These are phyloP conservation scores for Halichoeres trimaculatus DNA, from an alignment of 2,113 vertebrate species.

Conservation along the genomic window DNA sequence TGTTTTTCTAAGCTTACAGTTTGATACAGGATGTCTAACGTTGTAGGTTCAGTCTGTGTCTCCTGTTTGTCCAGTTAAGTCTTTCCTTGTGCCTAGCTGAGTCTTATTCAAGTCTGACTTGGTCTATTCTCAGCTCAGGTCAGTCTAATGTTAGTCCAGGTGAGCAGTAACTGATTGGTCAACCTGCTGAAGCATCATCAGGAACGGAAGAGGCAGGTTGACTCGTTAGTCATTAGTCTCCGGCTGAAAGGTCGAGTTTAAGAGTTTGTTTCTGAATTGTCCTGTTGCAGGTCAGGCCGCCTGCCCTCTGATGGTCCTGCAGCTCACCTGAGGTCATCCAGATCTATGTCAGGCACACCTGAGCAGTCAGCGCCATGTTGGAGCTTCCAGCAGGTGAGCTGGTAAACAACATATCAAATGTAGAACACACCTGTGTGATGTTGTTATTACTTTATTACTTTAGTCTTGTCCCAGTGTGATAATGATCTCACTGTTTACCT, in stretches of 20 bases:
- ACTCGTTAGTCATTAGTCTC: no score
- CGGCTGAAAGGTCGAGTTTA: not conserved
- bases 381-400: constrained; percentile 63
- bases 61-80: no score
- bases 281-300: constrained; percentile 48
- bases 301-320: constrained; percentile 38
- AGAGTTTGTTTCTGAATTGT: not conserved
- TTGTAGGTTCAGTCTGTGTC: no score
- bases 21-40: no score
- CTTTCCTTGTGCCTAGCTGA: no score
- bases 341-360: not conserved
- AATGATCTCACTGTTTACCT: not conserved
- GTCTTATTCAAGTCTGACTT: no score
- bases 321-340: constrained; percentile 27
- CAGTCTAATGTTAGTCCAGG: not conserved
- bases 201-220: not conserved
- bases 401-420: constrained; percentile 4
- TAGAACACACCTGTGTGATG: not conserved
- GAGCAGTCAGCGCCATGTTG: constrained; percentile 10
- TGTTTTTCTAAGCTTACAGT: not conserved
- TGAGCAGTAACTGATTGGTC: no score
- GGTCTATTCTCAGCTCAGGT: not conserved
- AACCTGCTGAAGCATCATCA: not conserved
- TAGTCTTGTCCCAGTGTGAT: constrained; percentile 4
- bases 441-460: constrained; percentile 31